These are phyloP conservation scores for Pomatorhinus ruficollis DNA, from an alignment of 2,113 vertebrate species.

Conservation along the genomic window DNA sequence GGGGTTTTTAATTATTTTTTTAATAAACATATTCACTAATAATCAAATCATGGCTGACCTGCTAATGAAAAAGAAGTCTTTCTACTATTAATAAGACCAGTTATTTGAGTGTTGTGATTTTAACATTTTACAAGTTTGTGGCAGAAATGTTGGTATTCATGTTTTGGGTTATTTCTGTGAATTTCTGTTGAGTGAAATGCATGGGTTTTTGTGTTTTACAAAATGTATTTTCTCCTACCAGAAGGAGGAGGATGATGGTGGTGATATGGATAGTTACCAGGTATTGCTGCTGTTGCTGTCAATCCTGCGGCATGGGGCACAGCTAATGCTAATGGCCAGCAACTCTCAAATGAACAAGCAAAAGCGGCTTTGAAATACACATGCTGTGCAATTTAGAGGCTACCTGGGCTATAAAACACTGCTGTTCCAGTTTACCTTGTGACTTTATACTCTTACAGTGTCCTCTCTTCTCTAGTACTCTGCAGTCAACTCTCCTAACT, in stretches of 20 bases:
- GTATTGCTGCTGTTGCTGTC: constrained; percentile 86
- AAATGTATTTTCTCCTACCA: constrained; percentile 92
- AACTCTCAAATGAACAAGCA: constrained; percentile 44
- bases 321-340: constrained; percentile 80
- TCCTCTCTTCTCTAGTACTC: constrained; percentile 15
- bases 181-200: constrained; percentile 68
- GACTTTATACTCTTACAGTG: not conserved
- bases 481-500: constrained; percentile 51
- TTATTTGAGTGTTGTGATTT: not conserved
- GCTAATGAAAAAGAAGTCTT: not conserved
- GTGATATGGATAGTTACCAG: constrained; percentile 99
- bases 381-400: constrained; percentile 43
- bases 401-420: constrained; percentile 49
- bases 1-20: not conserved
- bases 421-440: constrained; percentile 26
- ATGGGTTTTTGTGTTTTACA: constrained; percentile 80
- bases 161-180: constrained; percentile 19
- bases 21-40: not conserved
- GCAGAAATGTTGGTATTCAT: not conserved
- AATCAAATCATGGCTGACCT: not conserved
- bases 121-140: not conserved
- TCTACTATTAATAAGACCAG: not conserved
- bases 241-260: constrained; percentile 90
- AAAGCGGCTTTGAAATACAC: constrained; percentile 25
- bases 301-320: constrained; percentile 86